These are phyloP conservation scores for Rhagonycha lutea DNA, from an alignment of 2,888 invertebrate species.

Conservation along the genomic window DNA sequence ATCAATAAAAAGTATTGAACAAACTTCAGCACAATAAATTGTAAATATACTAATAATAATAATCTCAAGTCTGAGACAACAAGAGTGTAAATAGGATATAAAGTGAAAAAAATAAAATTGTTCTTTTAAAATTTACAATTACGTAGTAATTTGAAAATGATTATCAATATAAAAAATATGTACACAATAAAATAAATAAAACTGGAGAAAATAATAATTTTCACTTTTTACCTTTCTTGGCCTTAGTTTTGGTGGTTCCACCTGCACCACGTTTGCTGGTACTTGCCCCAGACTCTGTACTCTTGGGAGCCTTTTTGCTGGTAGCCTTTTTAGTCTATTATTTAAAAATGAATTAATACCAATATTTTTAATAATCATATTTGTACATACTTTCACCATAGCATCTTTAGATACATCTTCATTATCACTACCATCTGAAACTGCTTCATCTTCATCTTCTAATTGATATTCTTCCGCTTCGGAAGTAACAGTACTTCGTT, in stretches of 20 bases:
- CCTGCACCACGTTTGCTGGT: constrained; percentile 1
- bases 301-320: constrained; percentile 7
- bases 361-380: constrained; percentile 2
- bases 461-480: constrained; percentile 53
- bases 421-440: constrained; percentile 58
- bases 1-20: constrained; percentile 28
- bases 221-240: constrained; percentile 17
- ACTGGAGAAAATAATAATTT: not conserved
- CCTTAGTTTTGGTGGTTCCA: constrained; percentile 14
- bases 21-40: constrained; percentile 17
- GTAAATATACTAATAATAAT: not conserved
- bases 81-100: not conserved
- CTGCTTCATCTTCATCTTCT: constrained; percentile 51
- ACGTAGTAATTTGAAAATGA: not conserved
- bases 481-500: constrained; percentile 57
- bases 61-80: not conserved
- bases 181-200: not conserved
- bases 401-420: constrained; percentile 73
- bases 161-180: not conserved
- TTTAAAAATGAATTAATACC: not conserved
- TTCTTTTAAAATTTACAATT: not conserved
- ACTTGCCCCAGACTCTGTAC: not conserved
- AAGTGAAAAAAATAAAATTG: not conserved
- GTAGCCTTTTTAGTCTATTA: constrained; percentile 12
- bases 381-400: constrained; percentile 72